Base-by-base conservation (phyloP, 2,797 vertebrate species). In the Acrossocheilus wenchowensis region DNA sequence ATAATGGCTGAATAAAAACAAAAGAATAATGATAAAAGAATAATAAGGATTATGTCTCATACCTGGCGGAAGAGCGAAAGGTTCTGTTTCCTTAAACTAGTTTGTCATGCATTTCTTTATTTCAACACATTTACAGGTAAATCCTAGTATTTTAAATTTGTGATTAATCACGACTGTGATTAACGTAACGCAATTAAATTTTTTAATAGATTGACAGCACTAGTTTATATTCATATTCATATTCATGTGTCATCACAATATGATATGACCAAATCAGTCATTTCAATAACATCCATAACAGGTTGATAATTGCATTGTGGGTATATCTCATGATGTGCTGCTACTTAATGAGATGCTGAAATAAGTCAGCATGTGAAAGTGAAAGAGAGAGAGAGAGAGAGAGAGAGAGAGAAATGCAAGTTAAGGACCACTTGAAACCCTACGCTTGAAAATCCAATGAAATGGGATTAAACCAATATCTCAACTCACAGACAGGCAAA, bases 331-430 rank as follows among this genome's bases (percentile, higher is more conserved):
- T 78, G 21, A 78, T 68, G 48, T 78, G 45, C 45, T 78, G 45
- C 45, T 77, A 66, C 48, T 60, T 52, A 52, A 83, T 62, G 71
- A 50, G 52, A 21, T 83, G 57, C 57, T 64, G 26, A 77, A 75
- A 75, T 41, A 83, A 30, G 34, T 68, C 73, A 77, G 23, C 0
- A 26, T 75, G 41, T 57, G 39, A 77, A 14, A 45, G 11, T 26
- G 26, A 26, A 26, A 26, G 26, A 26, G 26, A 26, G 26, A 26
- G 45, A 19, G 26, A 34, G 26, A 26, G 45, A 19, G 26, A 34
- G 11, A 43, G 11, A 43, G 36, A 62, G 26, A 26, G 21, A 19
- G 21, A 72, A 9, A 54, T 26, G 5, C 8, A 73, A 48, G 17
- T 57, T 60, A 26, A 36, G 41, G 30, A 52, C 21, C 45, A 74